These are phyloP conservation scores for Pithys albifrons DNA, from an alignment of 2,113 vertebrate genomes.

Conservation along the genomic window DNA sequence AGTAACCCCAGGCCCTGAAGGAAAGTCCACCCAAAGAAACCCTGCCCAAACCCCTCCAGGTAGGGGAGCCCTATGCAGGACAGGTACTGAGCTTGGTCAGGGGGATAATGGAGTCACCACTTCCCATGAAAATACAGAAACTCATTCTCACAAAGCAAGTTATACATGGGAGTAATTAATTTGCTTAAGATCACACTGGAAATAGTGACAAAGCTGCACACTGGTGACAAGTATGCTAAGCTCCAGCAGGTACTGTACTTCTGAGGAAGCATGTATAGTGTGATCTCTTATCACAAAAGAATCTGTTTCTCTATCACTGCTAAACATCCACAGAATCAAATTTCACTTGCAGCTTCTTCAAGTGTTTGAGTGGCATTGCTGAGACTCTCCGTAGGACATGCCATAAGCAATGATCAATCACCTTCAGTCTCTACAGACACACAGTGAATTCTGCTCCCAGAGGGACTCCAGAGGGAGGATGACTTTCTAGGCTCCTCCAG, in stretches of 20 bases:
- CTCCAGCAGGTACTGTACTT: not conserved
- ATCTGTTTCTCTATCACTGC: not conserved
- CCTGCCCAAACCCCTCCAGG: not conserved
- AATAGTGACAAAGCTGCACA: not conserved
- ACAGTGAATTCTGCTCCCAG: not conserved
- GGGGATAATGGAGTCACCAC: not conserved
- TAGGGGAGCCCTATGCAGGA: not conserved
- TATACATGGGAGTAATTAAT: not conserved
- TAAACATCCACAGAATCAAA: not conserved
- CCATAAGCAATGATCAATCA: not conserved
- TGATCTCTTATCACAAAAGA: not conserved
- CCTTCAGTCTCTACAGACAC: not conserved
- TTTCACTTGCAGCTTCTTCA: not conserved
- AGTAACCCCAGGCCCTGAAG: not conserved
- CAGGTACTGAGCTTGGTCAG: no score
- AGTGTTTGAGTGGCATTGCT: not conserved
- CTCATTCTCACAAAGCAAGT: not conserved
- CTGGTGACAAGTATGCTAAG: fast-evolving
- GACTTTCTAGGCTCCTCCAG: not conserved
- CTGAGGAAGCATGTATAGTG: not conserved
- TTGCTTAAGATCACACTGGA: not conserved
- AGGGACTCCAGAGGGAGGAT: not conserved
- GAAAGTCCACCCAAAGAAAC: not conserved
- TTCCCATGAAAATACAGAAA: not conserved
- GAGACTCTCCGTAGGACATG: fast-evolving